Base-by-base conservation (phyloP, 1,140 invertebrate species). In the Tetraneura akinire region DNA sequence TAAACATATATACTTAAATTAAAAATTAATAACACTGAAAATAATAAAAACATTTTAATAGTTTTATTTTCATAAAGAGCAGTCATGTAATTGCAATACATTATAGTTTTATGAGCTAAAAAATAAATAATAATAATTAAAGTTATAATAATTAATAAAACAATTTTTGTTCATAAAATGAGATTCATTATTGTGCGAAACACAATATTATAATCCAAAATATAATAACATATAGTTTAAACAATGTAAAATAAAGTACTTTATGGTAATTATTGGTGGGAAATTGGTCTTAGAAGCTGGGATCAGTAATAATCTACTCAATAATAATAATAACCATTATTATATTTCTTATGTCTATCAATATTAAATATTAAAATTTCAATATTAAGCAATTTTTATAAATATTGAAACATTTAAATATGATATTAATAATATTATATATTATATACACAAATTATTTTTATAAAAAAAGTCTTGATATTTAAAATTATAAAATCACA, bases 401-500 rank as follows among this genome's bases (percentile, higher is more conserved):
- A 66, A 37, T 70, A 70, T 49, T 70, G 16, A 70, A 49, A 70
- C 14, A 21, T 70, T 70, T 26, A 9, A 70, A 4, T 23, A 47
- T 70, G 21, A 49, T 49, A 16, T 70, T 70, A 26, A 70, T 49
- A 70, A 23, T 60, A 78, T 1, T 47, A 62, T 45, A 78, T 10
- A 45, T 60, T 60, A 60, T 60, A 78, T 57, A n/a, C n/a, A n/a
- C n/a, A 78, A 78, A 62, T 57, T 45, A 11, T 60, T 60, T 78
- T 47, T 21, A 76, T 76, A 74, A 74, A 45, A 74, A 73, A 74
- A 78, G 51, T 78, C 74, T 78, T 78, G 8, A 3, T 76, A 76
- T 13, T 78, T 78, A 78, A 78, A 62, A 45, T 60, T 78, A 78
- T 47, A 78, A 62, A 76, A 74, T 53, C 51, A 55, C 71, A 76